Evolutionary conservation across 2,797 vertebrate species (phyloP).

Genomic region (Rhabdomys pumilio): DNA sequence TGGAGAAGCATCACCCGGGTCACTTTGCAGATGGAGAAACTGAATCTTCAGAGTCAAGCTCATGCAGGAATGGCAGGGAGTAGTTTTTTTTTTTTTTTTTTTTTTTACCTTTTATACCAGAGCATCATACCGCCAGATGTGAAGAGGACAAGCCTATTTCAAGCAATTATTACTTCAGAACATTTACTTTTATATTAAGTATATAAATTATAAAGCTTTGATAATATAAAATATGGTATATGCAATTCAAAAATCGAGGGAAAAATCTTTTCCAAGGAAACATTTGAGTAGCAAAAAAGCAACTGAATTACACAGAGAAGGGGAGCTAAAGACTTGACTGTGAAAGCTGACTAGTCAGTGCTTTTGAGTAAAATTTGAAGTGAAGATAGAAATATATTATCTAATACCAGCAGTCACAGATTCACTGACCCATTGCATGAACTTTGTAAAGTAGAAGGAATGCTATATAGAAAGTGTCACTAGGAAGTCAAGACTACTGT

Average conservation of each 20-base stretch:
- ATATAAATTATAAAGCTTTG: neutral
- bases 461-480: neutral
- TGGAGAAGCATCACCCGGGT: neutral
- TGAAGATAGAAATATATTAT: neutral
- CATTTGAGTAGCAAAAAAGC: neutral
- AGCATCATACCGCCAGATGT: neutral
- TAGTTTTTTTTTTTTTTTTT: no score
- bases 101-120: neutral
- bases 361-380: neutral
- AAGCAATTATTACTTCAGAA: neutral
- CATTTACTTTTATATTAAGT: neutral
- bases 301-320: conserved; percentile 25
- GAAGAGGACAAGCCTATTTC: neutral
- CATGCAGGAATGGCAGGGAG: neutral
- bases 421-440: neutral
- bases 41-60: neutral
- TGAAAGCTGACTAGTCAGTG: neutral
- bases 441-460: fast-evolving
- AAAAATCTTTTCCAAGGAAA: neutral
- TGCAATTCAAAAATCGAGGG: neutral
- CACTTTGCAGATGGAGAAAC: neutral
- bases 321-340: neutral
- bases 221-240: neutral
- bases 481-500: neutral
- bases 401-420: neutral